These are phyloP conservation scores for Neomorphus geoffroyi DNA, from an alignment of 2,797 vertebrate genomes.

Conservation along the genomic window DNA sequence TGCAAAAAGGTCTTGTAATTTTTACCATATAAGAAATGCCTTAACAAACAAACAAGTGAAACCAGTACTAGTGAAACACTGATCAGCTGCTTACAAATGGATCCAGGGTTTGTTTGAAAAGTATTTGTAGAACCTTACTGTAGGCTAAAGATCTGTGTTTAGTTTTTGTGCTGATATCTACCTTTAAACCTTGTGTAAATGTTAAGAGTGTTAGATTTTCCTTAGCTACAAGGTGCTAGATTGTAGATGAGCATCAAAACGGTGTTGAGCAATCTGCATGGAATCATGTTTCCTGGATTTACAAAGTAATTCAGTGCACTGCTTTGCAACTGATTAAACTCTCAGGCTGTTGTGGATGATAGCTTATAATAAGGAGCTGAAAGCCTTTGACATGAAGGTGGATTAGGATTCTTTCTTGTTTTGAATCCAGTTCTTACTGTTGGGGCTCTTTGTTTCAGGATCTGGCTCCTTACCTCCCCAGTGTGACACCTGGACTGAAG, in stretches of 20 bases:
- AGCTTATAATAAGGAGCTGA: not conserved
- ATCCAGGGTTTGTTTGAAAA: conserved; percentile 7
- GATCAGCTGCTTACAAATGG: not conserved
- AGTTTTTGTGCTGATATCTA: conserved; percentile 13
- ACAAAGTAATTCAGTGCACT: not conserved
- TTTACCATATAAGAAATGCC: not conserved
- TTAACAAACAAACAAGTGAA: conserved; percentile 6
- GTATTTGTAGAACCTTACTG: not conserved
- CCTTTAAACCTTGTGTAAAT: conserved; percentile 43
- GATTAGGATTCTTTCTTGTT: not conserved
- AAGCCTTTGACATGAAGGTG: not conserved
- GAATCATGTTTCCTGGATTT: not conserved
- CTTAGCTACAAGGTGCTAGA: not conserved
- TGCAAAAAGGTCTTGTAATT: not conserved
- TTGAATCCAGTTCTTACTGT: not conserved
- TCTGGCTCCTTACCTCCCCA: conserved; percentile 95
- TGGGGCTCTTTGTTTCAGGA: conserved; percentile 78
- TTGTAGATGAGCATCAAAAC: not conserved
- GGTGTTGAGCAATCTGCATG: not conserved
- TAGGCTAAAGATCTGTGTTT: not conserved
- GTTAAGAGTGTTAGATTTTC: conserved; percentile 11
- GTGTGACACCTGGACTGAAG: conserved; percentile 96
- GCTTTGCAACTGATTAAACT: not conserved
- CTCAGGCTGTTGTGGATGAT: not conserved
- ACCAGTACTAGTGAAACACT: not conserved